A percentile compares a stretch with the other conserved stretches of the same genome.
phyloP scores from a whole-genome alignment of 2,113 vertebrate species.

The Cathartes aura region DNA sequence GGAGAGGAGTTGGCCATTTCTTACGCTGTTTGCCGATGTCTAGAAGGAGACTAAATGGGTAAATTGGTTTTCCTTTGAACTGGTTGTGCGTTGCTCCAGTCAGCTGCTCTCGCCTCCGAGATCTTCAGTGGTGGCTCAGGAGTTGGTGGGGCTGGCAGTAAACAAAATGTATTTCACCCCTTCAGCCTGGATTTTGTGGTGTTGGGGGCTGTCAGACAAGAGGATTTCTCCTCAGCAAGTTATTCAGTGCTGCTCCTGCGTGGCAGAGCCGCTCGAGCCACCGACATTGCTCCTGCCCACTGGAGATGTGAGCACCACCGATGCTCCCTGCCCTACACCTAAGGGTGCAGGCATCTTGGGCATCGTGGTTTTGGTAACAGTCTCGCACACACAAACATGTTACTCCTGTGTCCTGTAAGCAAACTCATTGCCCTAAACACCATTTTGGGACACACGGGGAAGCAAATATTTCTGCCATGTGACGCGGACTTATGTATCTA shows the following conservation, averaged over 20 bases:
- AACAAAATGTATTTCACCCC: not conserved
- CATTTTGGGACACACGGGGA: not conserved
- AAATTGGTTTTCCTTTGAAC: not conserved
- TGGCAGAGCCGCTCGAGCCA: not conserved
- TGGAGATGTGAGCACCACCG: not conserved
- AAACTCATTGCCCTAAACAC: not conserved
- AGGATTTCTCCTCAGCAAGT: not conserved
- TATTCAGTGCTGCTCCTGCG: not conserved
- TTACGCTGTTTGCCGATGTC: not conserved
- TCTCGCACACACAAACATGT: not conserved
- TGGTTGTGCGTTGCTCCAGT: not conserved
- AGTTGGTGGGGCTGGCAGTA: not conserved
- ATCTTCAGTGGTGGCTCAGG: not conserved
- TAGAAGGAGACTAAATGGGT: not conserved
- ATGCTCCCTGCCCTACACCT: not conserved
- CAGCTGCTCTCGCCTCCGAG: not conserved
- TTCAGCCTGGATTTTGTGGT: not conserved
- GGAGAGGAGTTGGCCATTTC: not conserved
- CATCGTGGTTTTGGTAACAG: accelerated
- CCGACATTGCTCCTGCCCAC: not conserved
- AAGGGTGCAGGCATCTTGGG: not conserved
- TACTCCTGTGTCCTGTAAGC: not conserved
- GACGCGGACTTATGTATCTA: not conserved
- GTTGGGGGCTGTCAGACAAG: not conserved
- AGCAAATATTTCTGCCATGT: not conserved